Base-by-base conservation (phyloP, 2,797 vertebrate genomes). In the Propithecus perrieri region DNA sequence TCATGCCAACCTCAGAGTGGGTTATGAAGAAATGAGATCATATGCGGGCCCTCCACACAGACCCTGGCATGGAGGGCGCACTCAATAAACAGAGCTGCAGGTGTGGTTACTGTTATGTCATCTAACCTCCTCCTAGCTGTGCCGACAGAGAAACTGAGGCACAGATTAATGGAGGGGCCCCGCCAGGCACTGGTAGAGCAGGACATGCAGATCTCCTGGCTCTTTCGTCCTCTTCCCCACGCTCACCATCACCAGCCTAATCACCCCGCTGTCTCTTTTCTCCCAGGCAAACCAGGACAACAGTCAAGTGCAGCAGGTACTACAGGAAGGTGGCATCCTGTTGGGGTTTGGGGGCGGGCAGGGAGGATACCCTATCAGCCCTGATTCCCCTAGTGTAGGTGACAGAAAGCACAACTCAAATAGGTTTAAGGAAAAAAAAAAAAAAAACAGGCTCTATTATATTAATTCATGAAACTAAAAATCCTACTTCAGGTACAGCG, bases 241-340 rank as follows among this genome's bases (percentile, higher is more conserved):
- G 17, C 28, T 46, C 59, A 20, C 1, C 30, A 46, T 65, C 3
- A 26, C 61, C 53, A 20, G 0, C 65, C 78, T 88, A 28, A 95
- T 55, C 46, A 30, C 85, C 15, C 18, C 7, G 6, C 57, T 22
- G 1, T 85, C 67, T 96, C 89, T 95, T 50, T 85, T 71, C 78
- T 28, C 9, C 69, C 96, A 98, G 98, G 97, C 71, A 17, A 94
- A 83, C 79, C 92, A n/a, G 41, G 93, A 94, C 71, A 26, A 2
- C 26, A 33, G 3, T 18, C 61, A 74, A 33, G 35, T 89, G 10
- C 92, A 97, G 72, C 95, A 98, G 97, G 98, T 98, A 97, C 79
- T 7, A 2, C 3, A 3, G 35, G 22, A 79, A 10, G 41, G 0
- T 22, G 8, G 2, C 1, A 10, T 46, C 38, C 17, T 17, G 1